phyloP scores from a whole-genome alignment of 2,888 invertebrate genomes.

The Baccha elongata region DNA sequence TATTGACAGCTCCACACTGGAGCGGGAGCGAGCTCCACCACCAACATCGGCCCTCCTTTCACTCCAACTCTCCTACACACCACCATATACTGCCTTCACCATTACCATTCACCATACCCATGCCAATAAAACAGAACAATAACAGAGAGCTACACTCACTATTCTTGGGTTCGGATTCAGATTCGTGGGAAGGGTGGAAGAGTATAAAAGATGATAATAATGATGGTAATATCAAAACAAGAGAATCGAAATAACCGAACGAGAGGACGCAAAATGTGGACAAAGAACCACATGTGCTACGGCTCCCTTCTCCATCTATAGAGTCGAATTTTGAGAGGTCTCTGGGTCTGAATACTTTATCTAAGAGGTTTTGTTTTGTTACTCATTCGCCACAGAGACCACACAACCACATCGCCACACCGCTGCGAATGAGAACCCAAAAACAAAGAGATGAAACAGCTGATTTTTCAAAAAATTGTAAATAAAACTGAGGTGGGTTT shows the following conservation, averaged over 20 bases:
- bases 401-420: constrained; percentile 1
- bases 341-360: constrained; percentile 29
- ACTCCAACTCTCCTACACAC: constrained; percentile 12
- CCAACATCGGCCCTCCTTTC: constrained; percentile 23
- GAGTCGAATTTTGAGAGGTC: constrained; percentile 20
- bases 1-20: constrained; percentile 68
- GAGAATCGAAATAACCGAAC: constrained; percentile 52
- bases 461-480: constrained; percentile 51
- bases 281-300: constrained; percentile 56
- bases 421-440: constrained; percentile 40
- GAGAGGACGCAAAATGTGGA: constrained; percentile 57
- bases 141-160: constrained; percentile 64
- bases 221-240: constrained; percentile 46
- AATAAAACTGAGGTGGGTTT: constrained; percentile 62
- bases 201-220: constrained; percentile 32
- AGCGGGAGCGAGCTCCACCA: constrained; percentile 32
- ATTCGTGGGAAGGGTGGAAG: not conserved
- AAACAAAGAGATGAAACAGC: constrained; percentile 45
- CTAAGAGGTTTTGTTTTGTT: constrained; percentile 61
- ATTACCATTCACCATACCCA: constrained; percentile 23
- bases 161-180: not conserved
- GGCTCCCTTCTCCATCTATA: constrained; percentile 16
- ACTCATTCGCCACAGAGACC: constrained; percentile 65
- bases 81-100: not conserved
- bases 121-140: constrained; percentile 59